Conservation (phyloP, 2,113 vertebrate species). For the Leptodactylus fuscus region DNA sequence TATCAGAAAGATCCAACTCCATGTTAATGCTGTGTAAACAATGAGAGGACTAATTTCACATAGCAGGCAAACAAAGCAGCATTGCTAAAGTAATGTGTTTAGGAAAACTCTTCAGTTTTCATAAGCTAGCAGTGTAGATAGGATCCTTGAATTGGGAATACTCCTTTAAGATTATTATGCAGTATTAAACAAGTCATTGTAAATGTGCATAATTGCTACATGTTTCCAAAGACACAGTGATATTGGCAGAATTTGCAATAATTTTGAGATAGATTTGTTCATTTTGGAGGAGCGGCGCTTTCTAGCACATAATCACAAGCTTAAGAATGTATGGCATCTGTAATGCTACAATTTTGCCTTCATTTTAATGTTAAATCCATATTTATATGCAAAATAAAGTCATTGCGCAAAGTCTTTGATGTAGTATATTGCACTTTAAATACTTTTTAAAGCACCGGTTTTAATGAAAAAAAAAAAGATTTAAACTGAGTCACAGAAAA, state of each 20-base stretch:
- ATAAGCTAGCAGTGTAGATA: too few species aligned
- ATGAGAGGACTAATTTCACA: too few species aligned
- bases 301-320: background rate
- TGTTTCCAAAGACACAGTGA: background rate
- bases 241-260: background rate
- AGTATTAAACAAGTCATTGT: too few species aligned
- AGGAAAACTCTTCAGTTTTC: too few species aligned
- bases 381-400: background rate
- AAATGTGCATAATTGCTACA: too few species aligned
- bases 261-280: background rate
- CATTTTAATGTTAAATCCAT: background rate
- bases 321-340: too few species aligned
- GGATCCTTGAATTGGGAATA: too few species aligned
- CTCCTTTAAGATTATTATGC: too few species aligned
- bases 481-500: slow-evolving; percentile 12
- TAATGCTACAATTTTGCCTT: background rate
- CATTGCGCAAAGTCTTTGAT: background rate
- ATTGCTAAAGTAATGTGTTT: too few species aligned
- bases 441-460: background rate
- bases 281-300: background rate
- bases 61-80: too few species aligned
- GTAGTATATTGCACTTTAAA: background rate
- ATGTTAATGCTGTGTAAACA: too few species aligned
- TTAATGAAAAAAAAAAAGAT: slow-evolving; percentile 34
- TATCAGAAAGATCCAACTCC: too few species aligned